Evolutionary conservation across 2,797 vertebrate genomes (phyloP), one percentile per base, ranked within the genome.

Genomic region (Micropoecilia bifurca): DNA sequence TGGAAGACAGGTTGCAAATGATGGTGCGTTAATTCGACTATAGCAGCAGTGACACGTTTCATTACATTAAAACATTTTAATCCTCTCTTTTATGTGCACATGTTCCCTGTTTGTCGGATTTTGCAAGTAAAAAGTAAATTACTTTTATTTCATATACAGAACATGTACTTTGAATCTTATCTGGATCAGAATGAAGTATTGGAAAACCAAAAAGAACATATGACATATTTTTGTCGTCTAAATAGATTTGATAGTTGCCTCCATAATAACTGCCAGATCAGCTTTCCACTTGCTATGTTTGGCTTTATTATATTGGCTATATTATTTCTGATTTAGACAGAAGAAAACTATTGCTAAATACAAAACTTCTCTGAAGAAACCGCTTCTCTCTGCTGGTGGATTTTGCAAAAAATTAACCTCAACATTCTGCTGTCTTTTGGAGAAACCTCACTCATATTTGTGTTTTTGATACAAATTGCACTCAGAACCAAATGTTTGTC

Each of bases 21-120:
- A 82, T 45, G 6, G 76, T 76, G 73, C 75, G 72, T 80, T 83
- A 74, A 79, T 88, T 80, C 84, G 72, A 86, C 79, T 59, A 46
- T 48, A 83, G 86, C 75, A 81, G 77, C 77, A 90, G 89, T 78
- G 85, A 80, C 76, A 77, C 28, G 25, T 79, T 75, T 82, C 83
- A 87, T 74, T 88, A 45, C 76, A 73, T 80, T 86, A 74, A 88
- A 88, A 79, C 74, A 76, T 41, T 84, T 75, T 74, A 77, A 89
- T 88, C 71, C 76, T 87, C 55, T 25, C 47, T 83, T 85, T 90
- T 85, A 90, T 78, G 82, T 83, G 73, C 78, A 89, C 50, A 25
- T 39, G 6, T 79, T 80, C 77, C 18, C n/a, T 75, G 18, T 83
- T 79, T 28, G 80, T 72, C 33, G 33, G 80, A 77, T 28, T 75